phyloP scores from a whole-genome alignment of 1,140 invertebrate genomes.

The Macrocentrus cingulum region DNA sequence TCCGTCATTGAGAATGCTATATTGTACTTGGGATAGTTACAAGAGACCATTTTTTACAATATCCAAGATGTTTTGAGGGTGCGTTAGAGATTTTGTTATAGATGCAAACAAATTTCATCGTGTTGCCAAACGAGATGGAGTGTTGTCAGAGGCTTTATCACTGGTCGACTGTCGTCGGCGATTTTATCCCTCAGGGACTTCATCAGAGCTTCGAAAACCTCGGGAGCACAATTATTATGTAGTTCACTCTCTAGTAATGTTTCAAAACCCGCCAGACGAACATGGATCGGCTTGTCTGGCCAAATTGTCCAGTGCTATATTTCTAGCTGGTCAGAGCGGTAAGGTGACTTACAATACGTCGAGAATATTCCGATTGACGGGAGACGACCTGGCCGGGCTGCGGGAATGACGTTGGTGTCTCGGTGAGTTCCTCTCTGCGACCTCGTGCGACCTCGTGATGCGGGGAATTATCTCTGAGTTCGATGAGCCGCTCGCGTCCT shows the following conservation, averaged over 20 bases:
- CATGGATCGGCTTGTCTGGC: slow-evolving; percentile 48
- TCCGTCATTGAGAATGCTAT: slow-evolving; percentile 41
- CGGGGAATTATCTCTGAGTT: too few species aligned
- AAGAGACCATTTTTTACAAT: slow-evolving; percentile 38
- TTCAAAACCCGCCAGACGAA: slow-evolving; percentile 52
- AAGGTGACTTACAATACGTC: too few species aligned
- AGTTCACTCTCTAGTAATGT: slow-evolving; percentile 46
- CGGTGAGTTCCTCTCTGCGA: too few species aligned
- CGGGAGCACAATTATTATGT: slow-evolving; percentile 32
- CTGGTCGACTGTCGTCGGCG: slow-evolving; percentile 44
- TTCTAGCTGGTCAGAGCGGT: slow-evolving; percentile 37
- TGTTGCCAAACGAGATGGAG: slow-evolving; percentile 44
- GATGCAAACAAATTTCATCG: slow-evolving; percentile 41
- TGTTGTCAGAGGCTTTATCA: slow-evolving; percentile 40
- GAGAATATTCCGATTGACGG: too few species aligned
- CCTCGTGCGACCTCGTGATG: too few species aligned
- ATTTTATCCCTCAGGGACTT: slow-evolving; percentile 43
- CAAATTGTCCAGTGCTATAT: slow-evolving; percentile 46
- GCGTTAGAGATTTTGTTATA: slow-evolving; percentile 43
- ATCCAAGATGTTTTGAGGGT: slow-evolving; percentile 39
- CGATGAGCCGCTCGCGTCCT: too few species aligned
- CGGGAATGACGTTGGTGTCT: too few species aligned
- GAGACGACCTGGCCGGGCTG: too few species aligned
- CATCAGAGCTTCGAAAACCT: slow-evolving; percentile 45
- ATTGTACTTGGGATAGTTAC: slow-evolving; percentile 31